Percentiles rank a stretch among this genome's conserved stretches.
Conservation (phyloP, 2,888 invertebrate genomes). For the Biston stratarius region DNA sequence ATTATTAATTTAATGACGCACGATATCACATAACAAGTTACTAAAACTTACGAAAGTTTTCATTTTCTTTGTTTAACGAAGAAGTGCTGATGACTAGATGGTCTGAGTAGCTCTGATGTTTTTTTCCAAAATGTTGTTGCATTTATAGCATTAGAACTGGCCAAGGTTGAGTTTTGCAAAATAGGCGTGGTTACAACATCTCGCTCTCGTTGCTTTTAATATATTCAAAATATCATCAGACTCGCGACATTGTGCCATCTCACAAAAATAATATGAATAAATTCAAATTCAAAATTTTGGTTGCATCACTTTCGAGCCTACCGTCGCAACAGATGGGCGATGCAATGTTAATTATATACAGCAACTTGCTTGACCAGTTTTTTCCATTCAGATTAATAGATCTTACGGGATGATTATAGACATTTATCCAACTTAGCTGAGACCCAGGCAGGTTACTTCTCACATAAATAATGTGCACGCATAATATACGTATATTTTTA, state of each 20-base stretch:
- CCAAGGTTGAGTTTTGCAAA: constrained; percentile 17
- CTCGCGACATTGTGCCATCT: constrained; percentile 20
- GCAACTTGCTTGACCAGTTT: constrained; percentile 3
- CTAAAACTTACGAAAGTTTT: constrained; percentile 15
- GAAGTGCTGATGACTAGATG: constrained; percentile 17
- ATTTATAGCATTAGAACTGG: constrained; percentile 7
- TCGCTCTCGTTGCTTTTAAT: constrained; percentile 16
- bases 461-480: no score
- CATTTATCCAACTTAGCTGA: no score
- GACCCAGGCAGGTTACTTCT: no score
- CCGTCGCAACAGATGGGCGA: background rate
- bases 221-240: constrained; percentile 14
- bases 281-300: constrained; percentile 10
- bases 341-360: background rate
- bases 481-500: no score
- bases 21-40: background rate
- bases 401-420: background rate
- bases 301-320: constrained; percentile 9
- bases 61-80: constrained; percentile 8
- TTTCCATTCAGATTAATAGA: background rate
- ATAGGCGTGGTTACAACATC: constrained; percentile 20
- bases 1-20: no score
- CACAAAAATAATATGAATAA: constrained; percentile 16
- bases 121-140: constrained; percentile 16
- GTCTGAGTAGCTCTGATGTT: constrained; percentile 2